Conservation (phyloP, 2,797 vertebrate genomes). For the Sebastiscus albofasciatus region DNA sequence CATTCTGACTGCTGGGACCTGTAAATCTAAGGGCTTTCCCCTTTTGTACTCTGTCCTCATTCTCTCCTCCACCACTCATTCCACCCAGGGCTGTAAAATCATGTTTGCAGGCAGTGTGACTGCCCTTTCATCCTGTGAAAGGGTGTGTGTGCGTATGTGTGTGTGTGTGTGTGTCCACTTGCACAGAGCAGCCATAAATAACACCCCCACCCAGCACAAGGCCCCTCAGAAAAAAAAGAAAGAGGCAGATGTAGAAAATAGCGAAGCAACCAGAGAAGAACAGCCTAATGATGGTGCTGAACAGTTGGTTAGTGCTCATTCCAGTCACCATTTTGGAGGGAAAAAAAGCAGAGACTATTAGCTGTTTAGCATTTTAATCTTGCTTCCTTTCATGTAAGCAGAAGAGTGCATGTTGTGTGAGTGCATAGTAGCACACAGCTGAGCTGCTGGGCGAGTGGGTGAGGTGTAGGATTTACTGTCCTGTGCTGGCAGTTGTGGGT, state of each 20-base stretch:
- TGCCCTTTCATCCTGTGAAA: constrained; percentile 84
- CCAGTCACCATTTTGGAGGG: constrained; percentile 40
- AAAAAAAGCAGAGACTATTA: constrained; percentile 4
- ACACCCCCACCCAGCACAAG: constrained; percentile 75
- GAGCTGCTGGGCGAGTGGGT: constrained; percentile 66
- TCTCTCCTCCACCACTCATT: constrained; percentile 81
- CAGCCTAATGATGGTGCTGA: constrained; percentile 45
- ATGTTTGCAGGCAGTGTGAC: constrained; percentile 80
- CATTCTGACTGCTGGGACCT: constrained; percentile 68
- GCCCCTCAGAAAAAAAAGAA: constrained; percentile 64
- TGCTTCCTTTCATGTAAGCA: constrained; percentile 32
- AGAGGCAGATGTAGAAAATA: constrained; percentile 72
- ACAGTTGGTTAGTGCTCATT: constrained; percentile 38
- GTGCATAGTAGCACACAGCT: constrained; percentile 52
- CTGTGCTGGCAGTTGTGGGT: constrained; percentile 78
- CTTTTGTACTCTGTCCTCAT: constrained; percentile 79
- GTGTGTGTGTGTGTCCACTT: constrained; percentile 65
- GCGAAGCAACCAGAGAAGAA: constrained; percentile 55
- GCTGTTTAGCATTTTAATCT: constrained; percentile 32
- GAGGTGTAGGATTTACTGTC: constrained; percentile 78
- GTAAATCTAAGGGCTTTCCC: constrained; percentile 75
- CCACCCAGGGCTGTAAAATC: constrained; percentile 84
- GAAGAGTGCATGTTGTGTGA: constrained; percentile 37
- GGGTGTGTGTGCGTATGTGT: constrained; percentile 63
- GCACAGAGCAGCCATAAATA: constrained; percentile 84